phyloP scores from a whole-genome alignment of 2,888 invertebrate species.

The Agrypnus murinus region DNA sequence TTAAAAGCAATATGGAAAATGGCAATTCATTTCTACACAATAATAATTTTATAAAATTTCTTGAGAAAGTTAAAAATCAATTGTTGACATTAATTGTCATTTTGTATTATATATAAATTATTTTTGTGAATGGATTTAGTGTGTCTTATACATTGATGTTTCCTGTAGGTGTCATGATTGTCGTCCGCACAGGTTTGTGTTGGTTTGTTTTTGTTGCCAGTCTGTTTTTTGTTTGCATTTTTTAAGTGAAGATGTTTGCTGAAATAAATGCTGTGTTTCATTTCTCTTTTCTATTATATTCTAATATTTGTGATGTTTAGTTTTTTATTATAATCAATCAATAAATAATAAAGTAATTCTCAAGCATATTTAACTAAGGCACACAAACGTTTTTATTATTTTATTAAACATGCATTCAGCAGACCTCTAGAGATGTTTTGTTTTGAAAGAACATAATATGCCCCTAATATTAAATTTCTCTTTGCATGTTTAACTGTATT shows the following conservation, averaged over 20 bases:
- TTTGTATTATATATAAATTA: neutral
- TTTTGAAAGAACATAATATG: no score
- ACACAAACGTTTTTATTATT: neutral
- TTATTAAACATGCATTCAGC: neutral
- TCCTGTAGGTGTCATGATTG: constrained; percentile 44
- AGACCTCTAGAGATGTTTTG: constrained; percentile 11
- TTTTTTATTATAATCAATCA: no score
- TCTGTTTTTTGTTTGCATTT: constrained; percentile 36
- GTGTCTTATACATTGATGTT: constrained; percentile 34
- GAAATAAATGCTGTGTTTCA: no score
- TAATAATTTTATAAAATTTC: neutral
- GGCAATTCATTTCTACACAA: no score
- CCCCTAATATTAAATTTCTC: no score
- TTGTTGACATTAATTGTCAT: constrained; percentile 11
- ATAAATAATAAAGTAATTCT: no score
- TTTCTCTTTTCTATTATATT: no score
- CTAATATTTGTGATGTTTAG: no score
- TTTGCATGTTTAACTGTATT: no score
- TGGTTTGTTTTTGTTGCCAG: constrained; percentile 33
- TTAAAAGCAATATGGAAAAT: no score
- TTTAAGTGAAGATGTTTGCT: neutral
- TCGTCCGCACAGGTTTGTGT: constrained; percentile 43
- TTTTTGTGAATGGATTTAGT: constrained; percentile 20
- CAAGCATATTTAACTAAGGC: neutral
- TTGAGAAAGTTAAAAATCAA: no score